phyloP scores from a whole-genome alignment of 2,113 vertebrate genomes.

The Nannobrachium achirus region DNA sequence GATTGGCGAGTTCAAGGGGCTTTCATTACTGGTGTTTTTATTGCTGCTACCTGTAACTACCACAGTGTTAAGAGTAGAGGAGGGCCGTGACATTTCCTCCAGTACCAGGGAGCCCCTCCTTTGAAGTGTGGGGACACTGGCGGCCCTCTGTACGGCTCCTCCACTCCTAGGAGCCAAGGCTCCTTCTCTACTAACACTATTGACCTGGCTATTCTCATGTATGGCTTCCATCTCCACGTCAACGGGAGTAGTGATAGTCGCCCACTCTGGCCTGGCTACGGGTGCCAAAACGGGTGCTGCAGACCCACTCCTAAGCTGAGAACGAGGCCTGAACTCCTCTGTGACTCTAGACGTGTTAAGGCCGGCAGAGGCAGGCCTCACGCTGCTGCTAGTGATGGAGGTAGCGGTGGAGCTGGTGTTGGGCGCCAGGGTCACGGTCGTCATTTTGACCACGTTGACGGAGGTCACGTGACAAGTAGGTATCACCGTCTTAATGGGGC shows the following conservation, averaged over 20 bases:
- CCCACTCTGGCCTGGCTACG: slow-evolving; percentile 72
- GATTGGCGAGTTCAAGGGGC: slow-evolving; percentile 76
- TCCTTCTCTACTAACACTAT: slow-evolving; percentile 59
- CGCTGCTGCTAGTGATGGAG: slow-evolving; percentile 69
- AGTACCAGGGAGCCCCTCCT: slow-evolving; percentile 76
- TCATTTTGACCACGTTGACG: slow-evolving; percentile 95
- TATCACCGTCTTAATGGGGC: slow-evolving; percentile 93
- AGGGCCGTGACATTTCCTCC: slow-evolving; percentile 76
- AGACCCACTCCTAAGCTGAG: slow-evolving; percentile 85
- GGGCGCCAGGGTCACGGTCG: slow-evolving; percentile 90
- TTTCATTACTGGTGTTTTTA: slow-evolving; percentile 78
- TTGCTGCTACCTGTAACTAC: slow-evolving; percentile 75
- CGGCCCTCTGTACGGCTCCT: slow-evolving; percentile 79
- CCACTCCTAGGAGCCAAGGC: slow-evolving; percentile 70
- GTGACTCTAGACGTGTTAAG: slow-evolving; percentile 62
- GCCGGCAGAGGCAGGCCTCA: slow-evolving; percentile 85
- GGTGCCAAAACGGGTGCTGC: slow-evolving; percentile 85
- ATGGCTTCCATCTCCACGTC: slow-evolving; percentile 89
- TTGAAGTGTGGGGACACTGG: slow-evolving; percentile 81
- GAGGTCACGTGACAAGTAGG: slow-evolving; percentile 91
- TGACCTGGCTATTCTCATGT: slow-evolving; percentile 79
- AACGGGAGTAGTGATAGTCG: slow-evolving; percentile 65
- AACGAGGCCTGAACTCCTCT: slow-evolving; percentile 80
- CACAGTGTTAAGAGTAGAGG: slow-evolving; percentile 66
- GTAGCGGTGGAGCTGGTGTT: slow-evolving; percentile 72